phyloP scores from a whole-genome alignment of 2,113 vertebrate species.

The Mesembrinibis cayennensis region DNA sequence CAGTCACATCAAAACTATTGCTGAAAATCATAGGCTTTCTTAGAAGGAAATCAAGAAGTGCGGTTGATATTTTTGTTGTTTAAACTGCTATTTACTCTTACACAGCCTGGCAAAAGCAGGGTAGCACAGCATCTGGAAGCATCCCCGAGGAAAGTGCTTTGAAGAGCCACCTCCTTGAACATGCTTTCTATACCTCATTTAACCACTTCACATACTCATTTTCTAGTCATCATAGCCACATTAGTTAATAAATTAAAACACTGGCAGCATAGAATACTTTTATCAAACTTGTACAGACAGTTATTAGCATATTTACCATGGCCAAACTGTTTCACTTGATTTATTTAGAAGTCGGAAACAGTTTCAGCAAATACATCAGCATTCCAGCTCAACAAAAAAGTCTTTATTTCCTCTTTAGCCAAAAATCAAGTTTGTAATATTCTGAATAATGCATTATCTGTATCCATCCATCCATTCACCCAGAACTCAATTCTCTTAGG shows the following conservation, averaged over 20 bases:
- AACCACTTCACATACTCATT: background rate
- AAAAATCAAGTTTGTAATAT: conserved; percentile 22
- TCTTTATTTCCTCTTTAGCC: conserved; percentile 11
- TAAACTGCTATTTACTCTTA: background rate
- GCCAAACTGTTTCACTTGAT: conserved; percentile 24
- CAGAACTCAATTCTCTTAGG: conserved; percentile 19
- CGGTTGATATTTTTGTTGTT: background rate
- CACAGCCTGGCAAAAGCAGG: background rate
- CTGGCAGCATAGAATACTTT: background rate
- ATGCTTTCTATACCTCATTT: background rate
- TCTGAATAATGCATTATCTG: conserved; percentile 38
- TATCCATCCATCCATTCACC: conserved; percentile 17
- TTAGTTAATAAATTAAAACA: conserved; percentile 36
- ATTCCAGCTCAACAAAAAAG: background rate
- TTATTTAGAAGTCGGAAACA: conserved; percentile 32
- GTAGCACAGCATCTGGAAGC: background rate
- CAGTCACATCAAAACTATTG: background rate
- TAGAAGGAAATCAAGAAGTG: background rate
- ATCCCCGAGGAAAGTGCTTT: background rate
- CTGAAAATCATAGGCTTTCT: background rate
- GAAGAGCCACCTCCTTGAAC: background rate
- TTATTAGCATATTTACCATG: conserved; percentile 39
- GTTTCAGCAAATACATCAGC: background rate
- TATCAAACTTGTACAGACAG: conserved; percentile 36
- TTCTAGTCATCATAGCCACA: background rate